phyloP scores from a whole-genome alignment of 2,888 invertebrate genomes.

The Habrosyne pyritoides region DNA sequence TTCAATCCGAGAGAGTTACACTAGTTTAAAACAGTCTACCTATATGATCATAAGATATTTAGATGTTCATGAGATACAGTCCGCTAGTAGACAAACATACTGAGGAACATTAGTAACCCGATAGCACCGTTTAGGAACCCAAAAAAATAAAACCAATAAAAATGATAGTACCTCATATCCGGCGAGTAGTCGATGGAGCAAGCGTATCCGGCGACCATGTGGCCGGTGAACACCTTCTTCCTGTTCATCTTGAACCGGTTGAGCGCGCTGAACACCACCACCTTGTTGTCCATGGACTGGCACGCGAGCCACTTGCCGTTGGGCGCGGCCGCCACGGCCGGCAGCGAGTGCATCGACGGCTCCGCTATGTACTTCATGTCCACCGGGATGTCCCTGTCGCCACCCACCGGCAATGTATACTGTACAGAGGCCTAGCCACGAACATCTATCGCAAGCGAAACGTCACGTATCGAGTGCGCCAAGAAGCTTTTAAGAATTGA shows the following conservation, averaged over 20 bases:
- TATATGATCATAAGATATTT: too few species aligned
- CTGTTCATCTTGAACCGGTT: constrained; percentile 99
- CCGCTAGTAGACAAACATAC: too few species aligned
- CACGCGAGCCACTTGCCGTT: constrained; percentile 99
- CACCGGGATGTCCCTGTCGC: constrained; percentile 95
- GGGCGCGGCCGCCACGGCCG: constrained; percentile 96
- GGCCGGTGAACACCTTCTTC: constrained; percentile 98
- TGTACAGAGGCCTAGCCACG: too few species aligned
- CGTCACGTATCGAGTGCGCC: neutral
- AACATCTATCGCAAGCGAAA: too few species aligned
- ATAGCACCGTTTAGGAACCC: too few species aligned
- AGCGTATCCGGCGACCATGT: constrained; percentile 99
- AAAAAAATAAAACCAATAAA: neutral
- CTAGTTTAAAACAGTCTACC: too few species aligned
- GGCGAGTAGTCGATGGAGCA: constrained; percentile 98
- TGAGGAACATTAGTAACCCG: too few species aligned
- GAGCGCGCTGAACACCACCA: constrained; percentile 98
- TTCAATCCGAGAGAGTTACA: too few species aligned
- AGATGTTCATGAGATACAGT: too few species aligned
- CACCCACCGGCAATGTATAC: too few species aligned
- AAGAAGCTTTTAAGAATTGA: too few species aligned
- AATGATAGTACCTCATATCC: constrained; percentile 96
- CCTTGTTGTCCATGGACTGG: constrained; percentile 99
- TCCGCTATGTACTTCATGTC: constrained; percentile 99
- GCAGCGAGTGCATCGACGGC: constrained; percentile 99